Percentiles rank a stretch among this genome's conserved stretches.
Evolutionary conservation across 2,113 vertebrate genomes (phyloP).

Genomic region (Forbesichthys agassizii): DNA sequence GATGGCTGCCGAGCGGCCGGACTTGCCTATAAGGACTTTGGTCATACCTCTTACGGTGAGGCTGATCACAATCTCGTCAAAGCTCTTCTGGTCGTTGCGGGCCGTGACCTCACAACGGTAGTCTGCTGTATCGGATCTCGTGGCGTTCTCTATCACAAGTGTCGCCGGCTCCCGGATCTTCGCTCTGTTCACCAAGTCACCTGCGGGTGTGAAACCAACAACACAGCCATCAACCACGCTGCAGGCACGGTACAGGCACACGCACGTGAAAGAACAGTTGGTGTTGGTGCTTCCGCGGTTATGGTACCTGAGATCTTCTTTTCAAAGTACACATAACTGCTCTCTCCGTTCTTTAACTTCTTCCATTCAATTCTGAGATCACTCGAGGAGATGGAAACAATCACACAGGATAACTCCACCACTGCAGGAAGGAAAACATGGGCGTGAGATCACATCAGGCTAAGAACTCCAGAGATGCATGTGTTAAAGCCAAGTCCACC

Average conservation of each 20-base stretch:
- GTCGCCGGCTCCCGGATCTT: constrained; percentile 84
- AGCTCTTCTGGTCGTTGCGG: constrained; percentile 80
- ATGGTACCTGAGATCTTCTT: constrained; percentile 85
- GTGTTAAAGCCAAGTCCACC: neutral
- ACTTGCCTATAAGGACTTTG: no score
- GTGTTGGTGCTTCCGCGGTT: neutral
- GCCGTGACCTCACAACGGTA: constrained; percentile 96
- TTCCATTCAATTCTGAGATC: constrained; percentile 95
- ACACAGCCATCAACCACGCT: neutral
- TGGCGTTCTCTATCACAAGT: constrained; percentile 87
- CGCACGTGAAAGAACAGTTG: neutral
- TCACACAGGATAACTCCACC: constrained; percentile 91
- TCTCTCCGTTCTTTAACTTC: constrained; percentile 86
- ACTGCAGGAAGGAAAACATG: constrained; percentile 60
- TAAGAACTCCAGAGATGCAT: neutral
- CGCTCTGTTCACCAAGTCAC: constrained; percentile 85
- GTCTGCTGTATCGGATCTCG: constrained; percentile 84
- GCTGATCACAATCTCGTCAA: constrained; percentile 89
- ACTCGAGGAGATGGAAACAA: constrained; percentile 84
- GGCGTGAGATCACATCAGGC: neutral
- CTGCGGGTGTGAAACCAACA: constrained; percentile 59
- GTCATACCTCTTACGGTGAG: constrained; percentile 87
- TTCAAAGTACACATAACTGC: constrained; percentile 89
- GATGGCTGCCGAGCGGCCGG: no score
- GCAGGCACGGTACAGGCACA: neutral